Base-by-base conservation (phyloP, 2,888 invertebrate species). In the Deroplatys truncata region DNA sequence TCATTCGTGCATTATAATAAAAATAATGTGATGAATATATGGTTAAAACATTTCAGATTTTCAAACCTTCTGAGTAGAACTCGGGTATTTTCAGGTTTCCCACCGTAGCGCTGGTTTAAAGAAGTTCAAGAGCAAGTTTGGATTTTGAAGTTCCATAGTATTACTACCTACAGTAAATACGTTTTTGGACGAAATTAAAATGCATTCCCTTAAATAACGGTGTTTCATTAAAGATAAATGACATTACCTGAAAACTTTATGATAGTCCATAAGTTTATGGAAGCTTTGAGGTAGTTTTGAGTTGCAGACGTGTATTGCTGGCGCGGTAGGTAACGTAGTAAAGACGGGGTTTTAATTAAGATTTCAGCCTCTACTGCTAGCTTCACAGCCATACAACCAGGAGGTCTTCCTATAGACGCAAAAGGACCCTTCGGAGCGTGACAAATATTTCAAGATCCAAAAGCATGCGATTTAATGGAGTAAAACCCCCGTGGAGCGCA, bases 351-450 rank as follows among this genome's bases (percentile, higher is more conserved):
- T 85, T 85, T 85, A 85, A 85, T 85, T 85, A 85, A 85, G 85
- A 85, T 85, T 85, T 85, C 85, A 85, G 49, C 28, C 85, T 85
- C 49, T 49, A 16, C 28, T 85, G 85, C 85, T 85, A 49, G n/a
- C 85, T 72, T 72, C 56, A 72, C 56, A 72, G 56, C 20, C 56
- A 25, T 25, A 72, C 56, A 72, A 72, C 56, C 56, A 72, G 56
- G 56, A 72, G 56, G 56, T 72, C 56, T 72, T 72, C 56, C 56
- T 72, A 72, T 72, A 72, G 56, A 72, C 20, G 56, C 56, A 35
- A 88, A 88, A 88, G 88, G 88, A 89, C 29, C 35, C 85, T 85
- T 29, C 82, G 72, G 85, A 84, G 89, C 89, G 89, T 89, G 72
- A 85, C 85, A 89, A 82, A 85, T 89, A 82, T 89, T 82, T 84